A percentile compares a stretch with the other conserved stretches of the same genome.
Evolutionary conservation across 2,797 vertebrate genomes (phyloP).

Genomic region (Gorsachius magnificus): DNA sequence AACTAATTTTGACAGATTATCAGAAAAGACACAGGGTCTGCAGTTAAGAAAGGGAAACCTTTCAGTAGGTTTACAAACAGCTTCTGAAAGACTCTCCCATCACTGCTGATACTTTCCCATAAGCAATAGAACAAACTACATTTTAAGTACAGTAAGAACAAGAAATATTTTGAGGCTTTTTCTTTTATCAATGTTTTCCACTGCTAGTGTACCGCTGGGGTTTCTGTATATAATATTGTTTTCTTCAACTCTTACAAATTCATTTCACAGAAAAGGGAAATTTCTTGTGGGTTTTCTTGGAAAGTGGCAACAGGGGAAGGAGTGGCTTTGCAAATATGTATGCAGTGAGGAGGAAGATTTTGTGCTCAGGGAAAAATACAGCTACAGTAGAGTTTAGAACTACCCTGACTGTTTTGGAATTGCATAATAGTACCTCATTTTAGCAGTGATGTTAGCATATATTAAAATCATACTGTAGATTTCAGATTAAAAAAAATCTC

Average conservation of each 20-base stretch:
- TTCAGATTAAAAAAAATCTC: neutral
- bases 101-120: neutral
- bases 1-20: constrained; percentile 5
- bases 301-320: neutral
- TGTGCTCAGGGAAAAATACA: neutral
- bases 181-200: neutral
- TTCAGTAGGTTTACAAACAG: constrained; percentile 10
- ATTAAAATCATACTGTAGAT: neutral
- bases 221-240: neutral
- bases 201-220: neutral
- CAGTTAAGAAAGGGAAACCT: constrained; percentile 21
- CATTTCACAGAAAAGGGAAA: neutral
- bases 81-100: neutral
- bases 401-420: neutral
- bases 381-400: neutral
- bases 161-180: neutral
- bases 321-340: neutral
- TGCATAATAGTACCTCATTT: neutral
- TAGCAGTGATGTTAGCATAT: neutral
- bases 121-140: neutral
- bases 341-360: neutral
- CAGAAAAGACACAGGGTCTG: neutral
- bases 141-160: neutral
- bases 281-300: neutral
- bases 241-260: neutral